Base-by-base conservation (phyloP, 2,888 invertebrate species). In the Scaptomyza parva region DNA sequence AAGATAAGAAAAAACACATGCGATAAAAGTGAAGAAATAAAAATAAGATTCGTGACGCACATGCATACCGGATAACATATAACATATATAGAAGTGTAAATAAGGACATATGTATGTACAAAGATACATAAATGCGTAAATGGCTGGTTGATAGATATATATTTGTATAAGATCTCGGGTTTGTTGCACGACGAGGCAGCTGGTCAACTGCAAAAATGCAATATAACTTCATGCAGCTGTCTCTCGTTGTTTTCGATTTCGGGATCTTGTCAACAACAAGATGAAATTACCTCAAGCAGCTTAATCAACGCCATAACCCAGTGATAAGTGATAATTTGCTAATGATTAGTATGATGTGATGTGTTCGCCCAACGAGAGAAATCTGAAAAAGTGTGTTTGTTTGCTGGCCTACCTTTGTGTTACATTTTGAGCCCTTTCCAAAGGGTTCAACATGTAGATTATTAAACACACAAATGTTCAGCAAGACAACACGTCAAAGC, bases 161-260 rank as follows among this genome's bases (percentile, higher is more conserved):
- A 53, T 30, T 51, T 58, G 54, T 37, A 17, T 88, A 86, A 90
- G 91, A 91, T 91, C 91, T 91, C 89, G 90, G 90, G 91, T 90
- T 91, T 89, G 89, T 91, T 87, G 89, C 90, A 89, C 90, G 90
- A 87, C 78, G 88, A 88, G 90, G 79, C 90, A 90, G 86, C 89
- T 90, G 90, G 88, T 89, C 72, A 12, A 33, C n/a, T 12, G 30
- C 12, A 12, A n/a, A 43, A 45, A 24, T 51, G 18, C 11, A 47
- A 18, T n/a, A 30, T 17, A 60, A 48, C 44, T 58, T 70, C 77
- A 88, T 70, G 88, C 90, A 89, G 88, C 90, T 91, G 91, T 88
- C 91, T 90, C 87, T 89, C 88, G 89, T 88, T 91, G 88, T 90
- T 90, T 90, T 90, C 90, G 91, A 91, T 91, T 91, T 90, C 89